Evolutionary conservation across 2,888 invertebrate genomes (phyloP), one percentile per base, ranked within the genome.

Genomic region (Platycnemis pennipes): DNA sequence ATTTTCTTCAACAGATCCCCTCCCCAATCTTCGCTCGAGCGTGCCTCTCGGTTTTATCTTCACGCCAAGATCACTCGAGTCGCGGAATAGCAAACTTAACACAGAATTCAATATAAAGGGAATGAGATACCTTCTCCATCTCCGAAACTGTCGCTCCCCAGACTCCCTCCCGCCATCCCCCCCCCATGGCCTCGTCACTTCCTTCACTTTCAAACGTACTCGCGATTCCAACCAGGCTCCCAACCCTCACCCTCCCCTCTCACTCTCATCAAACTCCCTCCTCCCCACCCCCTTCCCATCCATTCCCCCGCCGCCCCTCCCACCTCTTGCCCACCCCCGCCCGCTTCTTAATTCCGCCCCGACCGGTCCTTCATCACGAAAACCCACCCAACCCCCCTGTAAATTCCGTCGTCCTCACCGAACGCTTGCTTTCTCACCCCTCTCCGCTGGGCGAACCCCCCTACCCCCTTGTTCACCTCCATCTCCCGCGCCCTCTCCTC

Each of bases 331-430:
- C 56, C 37, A 5, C 89, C 91, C 63, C 42, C 63, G 22, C 63
- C 56, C 91, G 26, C 63, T 63, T 91, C 91, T 63, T 91, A 91
- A 91, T 91, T 91, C 91, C 63, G 44, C 44, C 56, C 42, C 44
- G 91, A 69, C 91, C 91, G 91, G 91, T 91, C 91, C 91, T 91
- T 91, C 91, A 91, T 91, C 91, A 91, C 91, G 91, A 63, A 91
- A 56, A 89, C 53, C 56, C 45, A 91, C 91, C 91, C 77, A 7
- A 26, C 26, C 63, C 63, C 53, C 56, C 44, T 91, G 42, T 91
- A 87, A n/a, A 26, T 44, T 46, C 87, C 22, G 26, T n/a, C 87
- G 22, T 44, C 46, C 53, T 7, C 91, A 26, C 91, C 44, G 42
- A 44, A 37, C 42, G 1, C 63, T 63, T 56, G 19, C 53, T 89